A percentile compares a stretch with the other conserved stretches of the same genome.
Evolutionary conservation across 2,888 invertebrate species (phyloP).

Genomic region (Acleris cristana): DNA sequence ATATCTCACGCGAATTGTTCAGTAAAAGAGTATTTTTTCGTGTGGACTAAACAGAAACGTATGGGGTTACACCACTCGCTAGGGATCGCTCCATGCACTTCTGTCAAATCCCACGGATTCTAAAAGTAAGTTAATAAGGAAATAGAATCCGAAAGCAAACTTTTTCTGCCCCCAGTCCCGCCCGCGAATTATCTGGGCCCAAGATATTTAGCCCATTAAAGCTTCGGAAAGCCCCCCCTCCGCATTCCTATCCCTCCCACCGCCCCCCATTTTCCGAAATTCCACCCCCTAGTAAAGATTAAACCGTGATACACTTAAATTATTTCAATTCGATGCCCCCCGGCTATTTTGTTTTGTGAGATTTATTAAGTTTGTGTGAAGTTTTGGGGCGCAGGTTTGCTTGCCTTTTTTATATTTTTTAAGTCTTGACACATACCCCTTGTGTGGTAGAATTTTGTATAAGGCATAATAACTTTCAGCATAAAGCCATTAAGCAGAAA

Average conservation of each 20-base stretch:
- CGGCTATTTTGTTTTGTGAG: conserved; percentile 22
- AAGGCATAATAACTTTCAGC: too few relatives aligned
- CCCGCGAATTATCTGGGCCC: conserved; percentile 72
- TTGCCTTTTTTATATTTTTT: neutral
- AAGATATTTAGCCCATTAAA: conserved; percentile 82
- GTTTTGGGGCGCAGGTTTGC: neutral
- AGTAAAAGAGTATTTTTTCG: too few relatives aligned
- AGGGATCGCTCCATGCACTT: too few relatives aligned
- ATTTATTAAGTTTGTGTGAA: neutral
- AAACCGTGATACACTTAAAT: conserved; percentile 56
- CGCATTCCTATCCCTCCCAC: conserved; percentile 42
- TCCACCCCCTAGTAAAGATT: conserved; percentile 52
- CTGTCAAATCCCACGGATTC: too few relatives aligned
- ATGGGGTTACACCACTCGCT: neutral
- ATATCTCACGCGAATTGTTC: too few relatives aligned
- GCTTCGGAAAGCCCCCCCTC: conserved; percentile 62
- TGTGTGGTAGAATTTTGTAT: too few relatives aligned
- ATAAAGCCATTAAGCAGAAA: too few relatives aligned
- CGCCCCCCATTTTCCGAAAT: conserved; percentile 43
- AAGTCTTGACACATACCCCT: too few relatives aligned
- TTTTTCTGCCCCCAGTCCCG: conserved; percentile 53
- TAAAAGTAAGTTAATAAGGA: too few relatives aligned
- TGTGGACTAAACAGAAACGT: too few relatives aligned
- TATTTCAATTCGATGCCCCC: conserved; percentile 39
- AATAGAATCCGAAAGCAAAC: neutral